Percentiles rank a stretch among this genome's conserved stretches.
These are phyloP conservation scores for Teinopalpus imperialis DNA, from an alignment of 2,888 invertebrate species.

Conservation along the genomic window DNA sequence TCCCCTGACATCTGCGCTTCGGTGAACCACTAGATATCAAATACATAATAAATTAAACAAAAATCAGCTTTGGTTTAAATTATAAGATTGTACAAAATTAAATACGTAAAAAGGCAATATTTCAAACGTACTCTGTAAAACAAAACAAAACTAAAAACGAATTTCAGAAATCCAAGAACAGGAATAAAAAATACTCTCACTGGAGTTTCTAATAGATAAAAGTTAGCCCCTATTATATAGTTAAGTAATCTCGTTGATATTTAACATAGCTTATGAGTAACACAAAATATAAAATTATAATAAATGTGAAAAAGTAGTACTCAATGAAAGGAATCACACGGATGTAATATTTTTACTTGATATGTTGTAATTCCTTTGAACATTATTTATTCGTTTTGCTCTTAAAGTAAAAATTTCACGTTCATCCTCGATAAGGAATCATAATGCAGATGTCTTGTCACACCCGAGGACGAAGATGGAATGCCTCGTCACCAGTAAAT, in stretches of 20 bases:
- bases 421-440: no score
- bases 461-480: no score
- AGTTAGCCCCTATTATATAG: slow-evolving; percentile 9
- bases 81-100: slow-evolving; percentile 40
- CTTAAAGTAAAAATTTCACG: no score
- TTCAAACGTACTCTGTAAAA: slow-evolving; percentile 32
- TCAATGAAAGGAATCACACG: no score
- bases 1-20: slow-evolving; percentile 7
- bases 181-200: neutral
- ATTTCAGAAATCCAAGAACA: neutral
- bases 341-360: no score
- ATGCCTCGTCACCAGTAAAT: no score
- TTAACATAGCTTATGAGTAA: neutral
- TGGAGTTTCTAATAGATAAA: neutral
- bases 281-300: no score
- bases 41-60: slow-evolving; percentile 50
- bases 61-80: slow-evolving; percentile 68
- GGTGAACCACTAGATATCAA: slow-evolving; percentile 17
- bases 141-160: slow-evolving; percentile 15
- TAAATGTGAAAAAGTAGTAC: no score
- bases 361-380: slow-evolving; percentile 8
- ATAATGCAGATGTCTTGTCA: no score
- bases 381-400: no score
- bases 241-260: slow-evolving; percentile 13
- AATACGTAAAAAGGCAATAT: slow-evolving; percentile 42